Evolutionary conservation across 2,888 invertebrate genomes (phyloP), one percentile per base, ranked within the genome.

Genomic region (Malthinus flaveolus): DNA sequence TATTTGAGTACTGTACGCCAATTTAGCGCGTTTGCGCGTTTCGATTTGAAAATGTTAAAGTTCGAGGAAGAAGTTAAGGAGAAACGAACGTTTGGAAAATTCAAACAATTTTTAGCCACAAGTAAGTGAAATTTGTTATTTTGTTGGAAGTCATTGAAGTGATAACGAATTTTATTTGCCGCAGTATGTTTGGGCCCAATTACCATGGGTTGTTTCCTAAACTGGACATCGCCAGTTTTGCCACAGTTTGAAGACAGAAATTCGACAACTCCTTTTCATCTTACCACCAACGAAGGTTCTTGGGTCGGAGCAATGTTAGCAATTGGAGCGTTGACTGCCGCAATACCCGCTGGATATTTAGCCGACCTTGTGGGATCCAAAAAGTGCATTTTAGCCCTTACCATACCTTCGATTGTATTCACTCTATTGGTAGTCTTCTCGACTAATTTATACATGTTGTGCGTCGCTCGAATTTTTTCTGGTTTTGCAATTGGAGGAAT

Each of bases 161-260:
- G 5, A 23, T 23, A 5, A 9, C 7, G 8, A 10, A 33, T 33
- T 45, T 52, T 8, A 23, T 10, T 56, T 36, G 11, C 34, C 75
- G 1, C 79, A 90, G 90, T 87, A 49, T 87, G 88, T 0, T 78
- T 89, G 32, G 84, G 87, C 31, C 87, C 89, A 0, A 82, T 89
- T 2, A 82, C 85, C 5, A 88, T 86, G 0, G 90, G 90, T 11
- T 86, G 86, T 0, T 86, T 86, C 12, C 74, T 90, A 9, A 88
- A 88, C 1, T 92, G 91, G 89, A 88, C 90, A 0, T 87, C 91
- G 0, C 90, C 91, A 1, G 88, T 89, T 0, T 73, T 90, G 11
- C 85, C 86, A 0, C 85, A 87, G 66, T 74, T 88, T 31, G 71
- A 70, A 61, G 31, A 51, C 12, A 42, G 47, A 33, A 56, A 64